These are phyloP conservation scores for Watsonalla binaria DNA, from an alignment of 2,888 invertebrate species.

Conservation along the genomic window DNA sequence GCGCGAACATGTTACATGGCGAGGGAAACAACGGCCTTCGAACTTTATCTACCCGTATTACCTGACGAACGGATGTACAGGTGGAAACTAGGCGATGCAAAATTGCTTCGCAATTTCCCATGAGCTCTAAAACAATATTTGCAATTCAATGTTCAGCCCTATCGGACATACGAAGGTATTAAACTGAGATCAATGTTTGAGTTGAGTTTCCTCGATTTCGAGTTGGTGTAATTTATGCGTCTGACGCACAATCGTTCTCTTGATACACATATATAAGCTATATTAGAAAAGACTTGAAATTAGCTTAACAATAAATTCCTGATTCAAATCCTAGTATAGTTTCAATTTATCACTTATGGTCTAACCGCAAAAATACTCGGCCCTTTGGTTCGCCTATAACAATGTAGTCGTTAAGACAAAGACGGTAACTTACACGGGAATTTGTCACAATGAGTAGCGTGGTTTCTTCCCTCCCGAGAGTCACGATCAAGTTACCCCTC, in stretches of 20 bases:
- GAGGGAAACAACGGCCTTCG: constrained; percentile 31
- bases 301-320: too few species aligned
- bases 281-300: too few species aligned
- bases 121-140: constrained; percentile 14
- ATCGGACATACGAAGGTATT: not conserved
- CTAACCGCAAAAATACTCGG: too few species aligned
- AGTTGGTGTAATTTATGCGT: not conserved
- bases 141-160: constrained; percentile 2
- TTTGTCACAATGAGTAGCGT: not conserved
- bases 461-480: not conserved
- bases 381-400: not conserved
- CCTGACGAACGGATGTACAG: constrained; percentile 7
- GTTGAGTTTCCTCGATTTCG: not conserved
- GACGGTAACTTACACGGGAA: not conserved
- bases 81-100: constrained; percentile 23
- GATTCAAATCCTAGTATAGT: not conserved
- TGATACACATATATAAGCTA: too few species aligned
- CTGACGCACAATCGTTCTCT: not conserved
- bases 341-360: not conserved
- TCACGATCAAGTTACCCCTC: not conserved
- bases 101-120: constrained; percentile 32
- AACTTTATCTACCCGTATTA: constrained; percentile 25
- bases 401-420: not conserved
- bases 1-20: constrained; percentile 6
- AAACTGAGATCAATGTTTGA: not conserved